Conservation (phyloP, 2,888 invertebrate genomes). For the Drosophila algonquin region DNA sequence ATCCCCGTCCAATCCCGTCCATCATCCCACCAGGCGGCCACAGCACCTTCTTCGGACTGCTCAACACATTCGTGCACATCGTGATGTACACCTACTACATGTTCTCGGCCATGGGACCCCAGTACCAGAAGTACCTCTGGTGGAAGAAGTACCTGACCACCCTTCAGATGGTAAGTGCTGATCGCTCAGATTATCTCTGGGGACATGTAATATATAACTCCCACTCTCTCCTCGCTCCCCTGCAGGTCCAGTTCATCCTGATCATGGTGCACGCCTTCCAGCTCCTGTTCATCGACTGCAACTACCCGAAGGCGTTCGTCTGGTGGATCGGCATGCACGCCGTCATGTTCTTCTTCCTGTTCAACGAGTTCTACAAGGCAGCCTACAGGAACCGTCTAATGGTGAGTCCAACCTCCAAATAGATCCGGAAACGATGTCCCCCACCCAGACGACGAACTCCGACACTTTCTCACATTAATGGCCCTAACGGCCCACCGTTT, state of each 20-base stretch:
- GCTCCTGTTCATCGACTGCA: slow-evolving; percentile 94
- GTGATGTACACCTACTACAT: slow-evolving; percentile 98
- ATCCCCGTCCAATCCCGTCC: neutral
- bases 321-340: slow-evolving; percentile 99
- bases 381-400: slow-evolving; percentile 86
- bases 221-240: accelerated
- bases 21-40: slow-evolving; percentile 89
- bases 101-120: slow-evolving; percentile 95
- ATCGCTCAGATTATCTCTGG: neutral
- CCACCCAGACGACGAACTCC: neutral
- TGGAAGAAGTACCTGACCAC: slow-evolving; percentile 98
- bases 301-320: slow-evolving; percentile 96
- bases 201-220: neutral
- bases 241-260: slow-evolving; percentile 93
- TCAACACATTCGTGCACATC: slow-evolving; percentile 98
- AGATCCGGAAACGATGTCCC: neutral
- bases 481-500: slow-evolving; percentile 18
- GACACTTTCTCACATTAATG: slow-evolving; percentile 34
- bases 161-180: slow-evolving; percentile 91
- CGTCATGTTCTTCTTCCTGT: slow-evolving; percentile 97
- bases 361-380: slow-evolving; percentile 96
- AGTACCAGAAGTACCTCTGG: slow-evolving; percentile 94
- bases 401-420: slow-evolving; percentile 64
- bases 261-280: slow-evolving; percentile 97
- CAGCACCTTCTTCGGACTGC: slow-evolving; percentile 96